Evolutionary conservation across 2,888 invertebrate species (phyloP), one percentile per base, ranked within the genome.

Genomic region (Lapara coniferarum): DNA sequence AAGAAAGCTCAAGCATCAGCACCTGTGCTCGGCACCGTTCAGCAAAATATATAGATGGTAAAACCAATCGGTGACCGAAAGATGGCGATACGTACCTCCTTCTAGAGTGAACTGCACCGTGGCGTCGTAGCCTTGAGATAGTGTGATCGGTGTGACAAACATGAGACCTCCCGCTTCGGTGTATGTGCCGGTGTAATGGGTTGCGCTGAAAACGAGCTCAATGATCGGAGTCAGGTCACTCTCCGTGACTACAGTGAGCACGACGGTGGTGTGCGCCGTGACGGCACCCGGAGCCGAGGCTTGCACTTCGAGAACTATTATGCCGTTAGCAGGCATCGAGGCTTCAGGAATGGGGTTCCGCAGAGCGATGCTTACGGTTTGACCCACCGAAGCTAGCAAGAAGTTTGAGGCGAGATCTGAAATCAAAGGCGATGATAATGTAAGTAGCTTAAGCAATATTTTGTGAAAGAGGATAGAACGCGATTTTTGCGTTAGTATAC

Each of bases 121-220:
- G n/a, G 13, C 51, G 52, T 25, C 53, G 25, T 66, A 66, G 6
- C 66, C 66, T 52, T 37, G 30, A n/a, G 66, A 19, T n/a, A 66
- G 52, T 37, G 30, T 30, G 51, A 66, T 66, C n/a, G 51, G 52
- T 19, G 66, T n/a, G 7, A 7, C 37, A 30, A 66, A 66, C 30
- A 52, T 44, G 46, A 81, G 78, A 30, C 71, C 51, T 7, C 78
- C 77, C 37, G 70, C 57, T 37, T 71, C 19, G 2, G 71, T 55
- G 46, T 71, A 72, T 3, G 77, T 69, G 4, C 83, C 82, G 6
- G 75, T 46, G 68, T 81, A 82, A 66, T 71, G 77, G 30, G 63
- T 53, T 68, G 76, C 70, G 63, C 82, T 78, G 69, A 82, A 82
- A n/a, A 71, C 76, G 49, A 79, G 70, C 19, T 68, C 70, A 2